Percentiles rank a stretch among this genome's conserved stretches.
Evolutionary conservation across 37 sponge, comb jelly and placozoan species (phyloP).

Genomic region (Tethya wilhelma): DNA sequence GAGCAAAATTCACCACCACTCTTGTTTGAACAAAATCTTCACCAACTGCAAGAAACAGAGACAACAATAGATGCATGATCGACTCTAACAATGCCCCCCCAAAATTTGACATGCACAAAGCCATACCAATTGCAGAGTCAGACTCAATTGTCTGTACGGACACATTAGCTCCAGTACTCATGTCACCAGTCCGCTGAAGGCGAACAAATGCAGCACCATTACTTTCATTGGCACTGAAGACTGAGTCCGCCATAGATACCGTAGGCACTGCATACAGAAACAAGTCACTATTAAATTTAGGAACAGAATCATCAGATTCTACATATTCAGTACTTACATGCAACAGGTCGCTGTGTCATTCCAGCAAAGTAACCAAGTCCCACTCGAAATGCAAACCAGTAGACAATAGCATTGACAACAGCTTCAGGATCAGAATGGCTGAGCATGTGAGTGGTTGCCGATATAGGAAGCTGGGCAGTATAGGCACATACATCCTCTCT

Average conservation of each 20-base stretch:
- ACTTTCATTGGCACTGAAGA: not conserved
- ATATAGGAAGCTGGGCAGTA: slow-evolving; percentile 4
- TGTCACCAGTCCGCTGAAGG: not conserved
- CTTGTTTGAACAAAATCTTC: slow-evolving; percentile 5
- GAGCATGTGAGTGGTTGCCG: slow-evolving; percentile 1
- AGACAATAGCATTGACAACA: slow-evolving; percentile 19
- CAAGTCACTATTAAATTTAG: not conserved
- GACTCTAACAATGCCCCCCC: not conserved
- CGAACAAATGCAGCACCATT: not conserved
- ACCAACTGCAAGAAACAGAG: not conserved
- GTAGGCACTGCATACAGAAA: slow-evolving; percentile 12
- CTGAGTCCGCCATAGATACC: not conserved
- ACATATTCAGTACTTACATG: slow-evolving; percentile 15
- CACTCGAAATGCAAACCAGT: slow-evolving; percentile 19
- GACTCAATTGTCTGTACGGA: not conserved
- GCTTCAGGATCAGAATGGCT: slow-evolving; percentile 13
- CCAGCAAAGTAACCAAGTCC: slow-evolving; percentile 52
- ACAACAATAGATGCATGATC: not conserved
- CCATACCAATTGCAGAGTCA: not conserved
- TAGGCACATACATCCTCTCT: slow-evolving; percentile 18
- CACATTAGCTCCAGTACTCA: not conserved
- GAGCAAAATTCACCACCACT: not conserved
- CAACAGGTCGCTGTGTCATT: slow-evolving; percentile 37
- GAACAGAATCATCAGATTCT: not conserved
- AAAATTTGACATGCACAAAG: not conserved